Percentiles rank a stretch among this genome's conserved stretches.
phyloP scores from a whole-genome alignment of 2,113 vertebrate genomes.

The Gymnarchus niloticus region DNA sequence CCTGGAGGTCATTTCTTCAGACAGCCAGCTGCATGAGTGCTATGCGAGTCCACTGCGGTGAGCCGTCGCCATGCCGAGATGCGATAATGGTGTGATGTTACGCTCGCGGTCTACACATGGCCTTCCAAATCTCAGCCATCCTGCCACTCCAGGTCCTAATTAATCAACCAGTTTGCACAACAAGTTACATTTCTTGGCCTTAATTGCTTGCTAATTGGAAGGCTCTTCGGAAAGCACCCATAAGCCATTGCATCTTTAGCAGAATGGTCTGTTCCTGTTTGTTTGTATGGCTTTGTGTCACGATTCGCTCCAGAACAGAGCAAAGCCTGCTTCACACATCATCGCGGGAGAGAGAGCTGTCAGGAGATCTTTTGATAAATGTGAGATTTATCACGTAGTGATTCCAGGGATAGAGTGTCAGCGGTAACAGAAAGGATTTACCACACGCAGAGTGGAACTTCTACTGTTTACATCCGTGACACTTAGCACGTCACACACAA shows the following conservation, averaged over 20 bases:
- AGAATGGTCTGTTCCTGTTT: conserved; percentile 4
- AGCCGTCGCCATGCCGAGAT: too few species aligned
- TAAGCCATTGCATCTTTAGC: background rate
- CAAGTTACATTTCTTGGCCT: conserved; percentile 2
- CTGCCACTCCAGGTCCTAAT: conserved; percentile 12
- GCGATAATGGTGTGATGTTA: too few species aligned
- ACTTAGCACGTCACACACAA: too few species aligned
- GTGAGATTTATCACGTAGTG: background rate
- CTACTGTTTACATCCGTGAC: background rate
- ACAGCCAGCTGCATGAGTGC: background rate
- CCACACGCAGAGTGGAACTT: background rate
- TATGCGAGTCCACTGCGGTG: background rate
- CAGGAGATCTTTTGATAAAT: background rate
- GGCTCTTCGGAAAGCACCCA: background rate
- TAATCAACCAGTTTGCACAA: background rate
- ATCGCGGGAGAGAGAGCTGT: too few species aligned
- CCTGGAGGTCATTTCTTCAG: background rate
- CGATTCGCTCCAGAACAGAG: background rate
- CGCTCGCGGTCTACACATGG: background rate
- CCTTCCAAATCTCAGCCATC: background rate
- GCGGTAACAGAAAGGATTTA: background rate
- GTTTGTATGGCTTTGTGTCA: background rate
- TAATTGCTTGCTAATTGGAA: conserved; percentile 16
- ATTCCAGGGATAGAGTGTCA: background rate
- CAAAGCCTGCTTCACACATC: background rate